phyloP scores from a whole-genome alignment of 2,113 vertebrate species.

The Myodes glareolus region DNA sequence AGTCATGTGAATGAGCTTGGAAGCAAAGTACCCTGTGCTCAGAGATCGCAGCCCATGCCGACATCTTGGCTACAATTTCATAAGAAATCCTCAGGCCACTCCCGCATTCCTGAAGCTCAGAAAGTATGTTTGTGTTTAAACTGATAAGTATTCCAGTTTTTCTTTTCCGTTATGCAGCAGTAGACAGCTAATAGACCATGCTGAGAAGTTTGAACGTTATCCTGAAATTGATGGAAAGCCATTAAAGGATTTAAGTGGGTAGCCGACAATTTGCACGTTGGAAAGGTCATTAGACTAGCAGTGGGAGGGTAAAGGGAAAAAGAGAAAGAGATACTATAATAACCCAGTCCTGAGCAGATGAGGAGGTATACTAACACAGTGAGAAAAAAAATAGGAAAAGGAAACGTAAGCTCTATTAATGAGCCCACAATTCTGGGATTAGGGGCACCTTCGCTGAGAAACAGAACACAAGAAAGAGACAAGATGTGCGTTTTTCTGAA shows the following conservation, averaged over 20 bases:
- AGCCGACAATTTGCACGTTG: not conserved
- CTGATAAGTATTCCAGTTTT: not conserved
- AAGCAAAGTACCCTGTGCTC: not conserved
- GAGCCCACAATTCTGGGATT: not conserved
- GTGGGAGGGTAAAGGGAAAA: conserved; percentile 14
- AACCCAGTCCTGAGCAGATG: not conserved
- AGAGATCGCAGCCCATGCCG: not conserved
- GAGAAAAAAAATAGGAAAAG: not conserved
- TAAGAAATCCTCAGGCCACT: not conserved
- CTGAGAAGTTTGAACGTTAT: conserved; percentile 46
- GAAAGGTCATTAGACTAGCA: conserved; percentile 11
- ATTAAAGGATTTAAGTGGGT: conserved; percentile 21
- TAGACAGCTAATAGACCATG: conserved; percentile 22
- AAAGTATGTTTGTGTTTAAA: conserved; percentile 14
- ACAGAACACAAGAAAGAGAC: not conserved
- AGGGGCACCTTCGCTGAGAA: not conserved
- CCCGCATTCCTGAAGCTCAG: not conserved
- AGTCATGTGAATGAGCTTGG: not conserved
- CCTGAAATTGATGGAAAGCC: conserved; percentile 44
- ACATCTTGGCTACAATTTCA: not conserved
- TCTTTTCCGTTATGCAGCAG: not conserved
- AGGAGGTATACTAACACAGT: not conserved
- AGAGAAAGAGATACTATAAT: not conserved
- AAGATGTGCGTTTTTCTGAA: not conserved
- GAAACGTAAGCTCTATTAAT: not conserved